These are phyloP conservation scores for Aporrectodea caliginosa DNA, from an alignment of 1,140 invertebrate species.

Conservation along the genomic window DNA sequence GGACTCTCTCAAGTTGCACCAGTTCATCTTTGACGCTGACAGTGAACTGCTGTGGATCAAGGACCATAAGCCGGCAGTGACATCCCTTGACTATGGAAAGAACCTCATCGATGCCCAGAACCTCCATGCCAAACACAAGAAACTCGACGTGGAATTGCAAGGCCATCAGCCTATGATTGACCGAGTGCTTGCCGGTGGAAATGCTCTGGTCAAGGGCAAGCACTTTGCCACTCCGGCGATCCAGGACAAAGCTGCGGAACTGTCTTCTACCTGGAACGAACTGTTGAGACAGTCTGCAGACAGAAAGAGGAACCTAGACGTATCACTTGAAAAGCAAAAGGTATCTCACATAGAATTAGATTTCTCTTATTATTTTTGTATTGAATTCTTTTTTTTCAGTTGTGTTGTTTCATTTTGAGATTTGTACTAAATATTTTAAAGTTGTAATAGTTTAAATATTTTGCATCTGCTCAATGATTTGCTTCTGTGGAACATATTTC, in stretches of 20 bases:
- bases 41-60: conserved; percentile 92
- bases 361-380: no score
- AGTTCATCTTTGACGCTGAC: conserved; percentile 90
- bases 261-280: conserved; percentile 80
- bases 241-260: conserved; percentile 78
- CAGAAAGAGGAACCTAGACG: conserved; percentile 81
- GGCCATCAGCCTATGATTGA: conserved; percentile 95
- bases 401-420: no score
- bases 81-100: conserved; percentile 65
- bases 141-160: conserved; percentile 67
- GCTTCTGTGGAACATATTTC: no score
- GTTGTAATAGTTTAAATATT: no score
- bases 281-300: conserved; percentile 74
- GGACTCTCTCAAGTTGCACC: conserved; percentile 81
- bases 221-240: conserved; percentile 88
- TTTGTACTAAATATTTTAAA: no score
- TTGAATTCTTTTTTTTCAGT: no score
- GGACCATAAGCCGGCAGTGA: conserved; percentile 77
- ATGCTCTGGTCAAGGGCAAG: conserved; percentile 91
- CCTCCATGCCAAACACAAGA: conserved; percentile 87
- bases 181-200: conserved; percentile 78
- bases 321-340: conserved; percentile 75
- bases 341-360: no score
- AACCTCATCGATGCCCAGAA: conserved; percentile 88
- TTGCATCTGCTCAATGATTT: no score